Evolutionary conservation across 2,888 invertebrate species (phyloP).

Genomic region (Melanchra persicariae): DNA sequence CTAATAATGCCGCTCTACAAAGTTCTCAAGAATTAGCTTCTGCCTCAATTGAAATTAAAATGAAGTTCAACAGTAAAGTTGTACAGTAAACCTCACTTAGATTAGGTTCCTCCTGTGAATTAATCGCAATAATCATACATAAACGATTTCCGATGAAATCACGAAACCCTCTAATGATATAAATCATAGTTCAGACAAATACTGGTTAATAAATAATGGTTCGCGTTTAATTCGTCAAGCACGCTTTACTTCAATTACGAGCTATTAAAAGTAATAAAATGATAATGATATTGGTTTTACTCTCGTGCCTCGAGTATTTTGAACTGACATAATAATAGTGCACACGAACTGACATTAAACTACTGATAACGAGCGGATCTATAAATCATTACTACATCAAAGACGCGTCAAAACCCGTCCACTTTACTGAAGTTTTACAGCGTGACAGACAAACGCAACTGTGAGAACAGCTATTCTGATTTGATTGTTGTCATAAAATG

Average conservation of each 20-base stretch:
- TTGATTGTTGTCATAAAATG: slow-evolving; percentile 14
- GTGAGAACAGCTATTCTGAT: slow-evolving; percentile 16
- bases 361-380: slow-evolving; percentile 13
- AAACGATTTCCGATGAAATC: slow-evolving; percentile 35
- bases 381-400: slow-evolving; percentile 28
- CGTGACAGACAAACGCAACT: not conserved
- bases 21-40: no score
- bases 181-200: not conserved
- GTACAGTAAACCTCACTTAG: no score
- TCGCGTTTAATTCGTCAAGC: slow-evolving; percentile 9
- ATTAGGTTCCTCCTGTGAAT: not conserved
- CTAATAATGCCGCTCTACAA: no score
- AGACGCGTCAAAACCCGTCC: slow-evolving; percentile 12
- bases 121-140: slow-evolving; percentile 6
- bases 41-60: no score
- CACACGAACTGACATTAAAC: slow-evolving; percentile 11
- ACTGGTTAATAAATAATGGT: slow-evolving; percentile 8
- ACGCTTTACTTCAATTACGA: slow-evolving; percentile 30
- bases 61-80: no score
- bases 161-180: slow-evolving; percentile 4
- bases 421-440: not conserved
- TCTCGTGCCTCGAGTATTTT: slow-evolving; percentile 11
- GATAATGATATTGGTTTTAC: slow-evolving; percentile 24
- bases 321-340: slow-evolving; percentile 13
- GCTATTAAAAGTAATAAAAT: slow-evolving; percentile 45